Base-by-base conservation (phyloP, 1,140 invertebrate species). In the Diachasma alloeum region DNA sequence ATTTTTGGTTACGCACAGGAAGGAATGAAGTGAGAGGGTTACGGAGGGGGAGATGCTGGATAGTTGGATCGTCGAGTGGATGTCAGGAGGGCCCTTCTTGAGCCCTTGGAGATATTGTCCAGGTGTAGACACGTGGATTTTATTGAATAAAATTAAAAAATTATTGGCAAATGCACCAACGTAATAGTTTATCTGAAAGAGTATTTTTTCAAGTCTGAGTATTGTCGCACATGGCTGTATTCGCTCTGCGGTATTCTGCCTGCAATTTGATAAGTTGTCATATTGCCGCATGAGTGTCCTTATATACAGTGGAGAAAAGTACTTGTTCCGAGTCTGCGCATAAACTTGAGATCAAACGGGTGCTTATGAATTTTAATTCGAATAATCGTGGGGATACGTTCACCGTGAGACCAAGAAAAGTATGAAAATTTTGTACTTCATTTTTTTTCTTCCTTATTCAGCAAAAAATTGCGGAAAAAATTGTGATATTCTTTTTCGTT, bases 21-120 rank as follows among this genome's bases (percentile, higher is more conserved):
- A 42, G 70, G 44, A 76, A 71, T 36, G 31, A 69, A 48, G 42
- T 31, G 31, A 31, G 68, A 19, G 48, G 59, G 24, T 26, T 19
- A 22, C 3, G 59, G 59, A 19, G 59, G 24, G 59, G 24, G 59
- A 31, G 59, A 73, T 77, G 72, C 78, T 81, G 80, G 80, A 72
- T 81, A 75, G 80, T 78, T 81, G 80, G 78, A 72, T 78, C 68
- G 77, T 79, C 72, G 72, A 79, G 78, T 80, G 79, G 79, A 76
- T 72, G 75, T 75, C 46, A 78, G 69, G 76, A 81, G 80, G 71
- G 79, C 77, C 67, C 78, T 81, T 77, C 74, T 79, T 22, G 70
- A 44, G 73, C 77, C 67, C 76, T 79, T 78, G 67, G 79, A 79
- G 76, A 79, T n/a, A n/a, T 78, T 66, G 78, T 77, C 80, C 80